Evolutionary conservation across 53 echinoderm and acorn worm species (phyloP), one percentile per base, ranked within the genome.

Genomic region (Echinarachnius parma): DNA sequence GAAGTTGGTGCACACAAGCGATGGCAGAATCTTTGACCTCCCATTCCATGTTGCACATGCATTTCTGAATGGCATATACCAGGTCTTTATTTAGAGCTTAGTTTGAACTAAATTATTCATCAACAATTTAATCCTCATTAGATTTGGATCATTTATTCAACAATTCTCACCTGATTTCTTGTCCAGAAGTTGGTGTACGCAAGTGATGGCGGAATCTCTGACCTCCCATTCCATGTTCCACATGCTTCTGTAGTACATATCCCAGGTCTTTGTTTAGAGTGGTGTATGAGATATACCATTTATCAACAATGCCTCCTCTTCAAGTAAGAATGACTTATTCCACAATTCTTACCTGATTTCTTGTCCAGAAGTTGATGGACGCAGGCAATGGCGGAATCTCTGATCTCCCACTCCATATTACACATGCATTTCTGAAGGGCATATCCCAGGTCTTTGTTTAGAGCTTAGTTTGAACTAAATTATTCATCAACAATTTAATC

Each of bases 181-280:
- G 32, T 75, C 34, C 4, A 82, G 56, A 10, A 82, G 32, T 53
- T 54, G n/a, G 34, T 53, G 26, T 4, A 78, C 45, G 46, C 78
- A 71, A n/a, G 48, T 13, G 11, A 84, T 54, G 20, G 68, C 53
- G 1, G 84, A 78, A 34, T 84, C 78, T 45, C 84, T 34, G 71
- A 84, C 46, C 50, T 79, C 84, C 78, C 78, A 84, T 31, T 53
- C 59, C 4, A 69, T 68, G 78, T 78, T 69, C 29, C 78, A 84
- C 30, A 56, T 45, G 48, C 55, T 84, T 84, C 34, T 68, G 78
- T 13, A 84, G 23, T 3, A 52, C 52, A 5, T 61, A 69, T 19
- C 68, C 84, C 3, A 84, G 22, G 37, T 72, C 74, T 32, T 26
- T 39, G 39, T 7, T 7, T 13, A 39, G 39, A 9, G 39, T 7